These are phyloP conservation scores for Mesodorylaimus sp. DNA, from an alignment of 2,888 invertebrate genomes.

Conservation along the genomic window DNA sequence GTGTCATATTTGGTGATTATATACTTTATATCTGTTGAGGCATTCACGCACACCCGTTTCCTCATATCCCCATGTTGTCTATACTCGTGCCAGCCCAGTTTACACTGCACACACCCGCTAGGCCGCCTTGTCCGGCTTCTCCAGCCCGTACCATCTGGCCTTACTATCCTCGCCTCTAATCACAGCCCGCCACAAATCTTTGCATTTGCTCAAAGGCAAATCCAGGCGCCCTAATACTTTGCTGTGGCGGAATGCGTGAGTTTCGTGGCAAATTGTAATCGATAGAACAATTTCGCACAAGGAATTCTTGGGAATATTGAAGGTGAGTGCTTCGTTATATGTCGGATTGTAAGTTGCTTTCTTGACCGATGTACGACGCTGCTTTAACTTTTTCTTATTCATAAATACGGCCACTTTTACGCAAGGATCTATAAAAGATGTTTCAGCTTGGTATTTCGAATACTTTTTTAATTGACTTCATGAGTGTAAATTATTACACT, in stretches of 20 bases:
- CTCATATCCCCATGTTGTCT: too few species aligned
- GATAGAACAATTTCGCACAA: constrained; percentile 23
- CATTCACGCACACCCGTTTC: too few species aligned
- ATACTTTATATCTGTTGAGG: too few species aligned
- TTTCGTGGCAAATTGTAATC: constrained; percentile 23
- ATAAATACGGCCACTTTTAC: constrained; percentile 14
- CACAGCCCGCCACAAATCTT: constrained; percentile 26
- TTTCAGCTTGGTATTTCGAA: neutral
- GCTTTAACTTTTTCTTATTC: constrained; percentile 21
- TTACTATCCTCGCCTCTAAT: constrained; percentile 27
- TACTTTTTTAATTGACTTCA: neutral
- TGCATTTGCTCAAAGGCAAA: constrained; percentile 25
- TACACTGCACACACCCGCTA: too few species aligned
- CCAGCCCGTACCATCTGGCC: constrained; percentile 20
- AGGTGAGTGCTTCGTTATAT: constrained; percentile 26
- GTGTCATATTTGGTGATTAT: too few species aligned
- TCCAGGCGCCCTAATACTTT: constrained; percentile 21
- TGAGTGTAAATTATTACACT: too few species aligned
- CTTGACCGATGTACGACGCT: constrained; percentile 24
- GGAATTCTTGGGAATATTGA: constrained; percentile 21
- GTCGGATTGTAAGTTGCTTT: constrained; percentile 19
- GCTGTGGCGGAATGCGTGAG: constrained; percentile 24
- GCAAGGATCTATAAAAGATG: neutral
- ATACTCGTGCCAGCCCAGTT: too few species aligned
- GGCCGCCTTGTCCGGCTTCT: too few species aligned